phyloP scores from a whole-genome alignment of 2,113 vertebrate genomes.

The Daboia siamensis region DNA sequence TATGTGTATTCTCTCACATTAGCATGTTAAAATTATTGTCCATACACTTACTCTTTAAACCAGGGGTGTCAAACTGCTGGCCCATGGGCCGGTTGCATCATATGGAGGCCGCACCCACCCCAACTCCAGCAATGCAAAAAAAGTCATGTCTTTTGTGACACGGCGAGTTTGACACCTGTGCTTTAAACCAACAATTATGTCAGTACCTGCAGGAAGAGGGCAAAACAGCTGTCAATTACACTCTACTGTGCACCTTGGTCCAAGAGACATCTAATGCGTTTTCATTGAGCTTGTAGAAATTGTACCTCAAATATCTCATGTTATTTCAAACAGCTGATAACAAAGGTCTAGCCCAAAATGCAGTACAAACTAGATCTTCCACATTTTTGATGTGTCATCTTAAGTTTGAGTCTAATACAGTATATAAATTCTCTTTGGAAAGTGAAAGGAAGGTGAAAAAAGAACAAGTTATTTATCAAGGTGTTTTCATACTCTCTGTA shows the following conservation, averaged over 20 bases:
- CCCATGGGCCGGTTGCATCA: no score
- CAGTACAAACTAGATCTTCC: background rate
- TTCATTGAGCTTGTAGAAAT: background rate
- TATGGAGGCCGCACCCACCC: no score
- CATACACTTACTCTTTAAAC: background rate
- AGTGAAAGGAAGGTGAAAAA: constrained; percentile 9
- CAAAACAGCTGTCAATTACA: background rate
- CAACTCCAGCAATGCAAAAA: no score
- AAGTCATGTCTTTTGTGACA: no score
- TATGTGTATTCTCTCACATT: background rate
- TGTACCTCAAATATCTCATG: background rate
- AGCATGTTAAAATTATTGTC: background rate
- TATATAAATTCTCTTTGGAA: constrained; percentile 16
- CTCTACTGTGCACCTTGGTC: background rate
- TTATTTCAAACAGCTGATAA: background rate
- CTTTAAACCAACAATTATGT: background rate
- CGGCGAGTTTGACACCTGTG: no score
- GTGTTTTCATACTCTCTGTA: background rate
- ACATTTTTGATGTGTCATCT: background rate
- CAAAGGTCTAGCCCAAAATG: background rate
- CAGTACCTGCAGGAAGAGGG: background rate
- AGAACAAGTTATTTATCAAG: constrained; percentile 21
- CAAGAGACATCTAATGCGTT: background rate
- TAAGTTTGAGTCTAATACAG: background rate
- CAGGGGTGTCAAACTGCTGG: no score